Percentiles rank a stretch among this genome's conserved stretches.
phyloP scores from a whole-genome alignment of 1,140 invertebrate species.

The Drosophila quadrilineata region DNA sequence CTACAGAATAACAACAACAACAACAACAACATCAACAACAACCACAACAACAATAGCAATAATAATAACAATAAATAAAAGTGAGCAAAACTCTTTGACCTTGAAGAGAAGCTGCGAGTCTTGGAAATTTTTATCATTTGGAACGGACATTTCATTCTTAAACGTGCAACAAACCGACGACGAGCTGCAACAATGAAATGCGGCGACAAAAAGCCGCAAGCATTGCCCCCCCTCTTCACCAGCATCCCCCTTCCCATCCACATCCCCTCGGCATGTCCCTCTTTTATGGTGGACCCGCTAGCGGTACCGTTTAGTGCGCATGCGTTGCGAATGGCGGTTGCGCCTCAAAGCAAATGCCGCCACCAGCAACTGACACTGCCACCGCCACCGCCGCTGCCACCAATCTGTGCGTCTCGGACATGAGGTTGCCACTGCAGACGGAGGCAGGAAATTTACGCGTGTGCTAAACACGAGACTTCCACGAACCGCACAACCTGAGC shows the following conservation, averaged over 20 bases:
- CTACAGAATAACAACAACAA: conserved; percentile 12
- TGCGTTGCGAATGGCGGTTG: conserved; percentile 78
- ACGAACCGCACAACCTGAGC: conserved; percentile 62
- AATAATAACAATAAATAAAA: conserved; percentile 18
- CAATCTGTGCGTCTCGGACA: conserved; percentile 7
- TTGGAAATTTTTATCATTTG: conserved; percentile 63
- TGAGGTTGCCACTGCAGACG: too few relatives aligned
- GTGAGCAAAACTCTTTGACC: conserved; percentile 57
- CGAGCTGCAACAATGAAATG: conserved; percentile 71
- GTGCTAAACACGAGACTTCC: conserved; percentile 81
- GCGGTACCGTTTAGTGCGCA: conserved; percentile 81
- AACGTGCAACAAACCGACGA: conserved; percentile 41
- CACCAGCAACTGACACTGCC: conserved; percentile 12
- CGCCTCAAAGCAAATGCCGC: conserved; percentile 76
- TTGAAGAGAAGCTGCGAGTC: conserved; percentile 46
- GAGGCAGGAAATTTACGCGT: conserved; percentile 80
- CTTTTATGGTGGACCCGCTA: conserved; percentile 48
- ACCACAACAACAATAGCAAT: conserved; percentile 4
- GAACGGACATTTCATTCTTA: conserved; percentile 69
- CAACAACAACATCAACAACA: conserved; percentile 6
- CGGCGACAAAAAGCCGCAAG: conserved; percentile 66
- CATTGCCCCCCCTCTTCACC: not conserved
- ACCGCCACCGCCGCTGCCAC: conserved; percentile 6
- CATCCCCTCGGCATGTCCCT: not conserved
- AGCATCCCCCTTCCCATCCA: not conserved